Conservation (phyloP, 1,140 invertebrate genomes). For the Delia radicum region DNA sequence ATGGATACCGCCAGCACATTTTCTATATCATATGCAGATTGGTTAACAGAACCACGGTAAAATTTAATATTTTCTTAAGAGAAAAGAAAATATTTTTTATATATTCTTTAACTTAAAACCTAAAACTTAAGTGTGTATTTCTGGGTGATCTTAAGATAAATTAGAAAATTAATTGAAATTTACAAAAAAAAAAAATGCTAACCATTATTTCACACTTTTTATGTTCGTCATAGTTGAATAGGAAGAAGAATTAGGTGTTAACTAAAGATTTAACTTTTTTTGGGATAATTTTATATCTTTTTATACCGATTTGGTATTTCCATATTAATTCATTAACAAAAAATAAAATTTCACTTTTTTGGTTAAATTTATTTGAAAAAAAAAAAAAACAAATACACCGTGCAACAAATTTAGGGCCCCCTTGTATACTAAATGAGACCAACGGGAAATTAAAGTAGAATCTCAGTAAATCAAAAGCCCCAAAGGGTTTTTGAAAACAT, state of each 20-base stretch:
- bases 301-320: background rate
- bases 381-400: too few species aligned
- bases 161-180: background rate
- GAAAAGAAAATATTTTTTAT: background rate
- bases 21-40: slow-evolving; percentile 36
- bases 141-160: background rate
- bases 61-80: background rate
- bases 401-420: too few species aligned
- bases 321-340: background rate
- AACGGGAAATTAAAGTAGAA: too few species aligned
- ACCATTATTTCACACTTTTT: too few species aligned
- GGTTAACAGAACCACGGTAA: slow-evolving; percentile 37
- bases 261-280: background rate
- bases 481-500: too few species aligned
- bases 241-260: background rate
- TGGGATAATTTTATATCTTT: background rate
- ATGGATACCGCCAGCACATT: slow-evolving; percentile 37
- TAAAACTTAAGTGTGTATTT: slow-evolving; percentile 2
- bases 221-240: too few species aligned
- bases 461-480: too few species aligned
- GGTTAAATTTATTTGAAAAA: too few species aligned
- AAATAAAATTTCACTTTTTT: background rate
- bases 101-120: background rate
- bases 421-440: too few species aligned
- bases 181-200: background rate